Evolutionary conservation across 2,888 invertebrate species (phyloP), one percentile per base, ranked within the genome.

Genomic region (Tachina grossa): DNA sequence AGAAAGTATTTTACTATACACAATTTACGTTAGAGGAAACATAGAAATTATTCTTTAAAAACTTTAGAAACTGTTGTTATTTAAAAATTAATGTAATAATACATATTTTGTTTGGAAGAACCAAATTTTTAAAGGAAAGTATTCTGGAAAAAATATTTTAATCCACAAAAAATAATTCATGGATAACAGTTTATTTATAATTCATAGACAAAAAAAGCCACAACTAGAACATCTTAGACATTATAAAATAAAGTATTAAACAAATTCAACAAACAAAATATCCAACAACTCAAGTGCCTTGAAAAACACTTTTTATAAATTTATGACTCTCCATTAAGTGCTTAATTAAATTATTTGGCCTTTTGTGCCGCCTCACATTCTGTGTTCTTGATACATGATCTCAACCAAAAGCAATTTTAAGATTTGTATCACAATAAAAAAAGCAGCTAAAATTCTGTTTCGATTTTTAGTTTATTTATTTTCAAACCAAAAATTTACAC

Each of bases 331-430:
- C 65, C 66, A 72, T 65, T 55, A 65, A 66, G 49, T 41, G 22
- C 43, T 66, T 66, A 59, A 80, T 81, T 47, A 39, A 75, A 68
- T 81, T 75, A 68, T 16, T 68, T 68, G 51, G 57, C 5, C 65
- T 59, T 74, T 57, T 74, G 71, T 71, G 11, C 6, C 10, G 5
- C 47, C 31, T 22, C 53, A 53, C 53, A 9, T 41, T 55, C 71
- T 61, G 41, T 19, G 14, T 8, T 31, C 31, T 43, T 55, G 19
- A n/a, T 31, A 4, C 22, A 51, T 61, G 19, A 59, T 75, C 8
- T 19, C 57, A 61, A 53, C 10, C n/a, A 61, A 53, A 55, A 55
- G 39, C 1, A 41, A 65, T 41, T 4, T 49, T 47, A 49, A 59
- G 55, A 16, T 55, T 55, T 49, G 47, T 66, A 68, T n/a, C 11